Evolutionary conservation across 1,140 invertebrate species (phyloP).

Genomic region (Drosophila insularis): DNA sequence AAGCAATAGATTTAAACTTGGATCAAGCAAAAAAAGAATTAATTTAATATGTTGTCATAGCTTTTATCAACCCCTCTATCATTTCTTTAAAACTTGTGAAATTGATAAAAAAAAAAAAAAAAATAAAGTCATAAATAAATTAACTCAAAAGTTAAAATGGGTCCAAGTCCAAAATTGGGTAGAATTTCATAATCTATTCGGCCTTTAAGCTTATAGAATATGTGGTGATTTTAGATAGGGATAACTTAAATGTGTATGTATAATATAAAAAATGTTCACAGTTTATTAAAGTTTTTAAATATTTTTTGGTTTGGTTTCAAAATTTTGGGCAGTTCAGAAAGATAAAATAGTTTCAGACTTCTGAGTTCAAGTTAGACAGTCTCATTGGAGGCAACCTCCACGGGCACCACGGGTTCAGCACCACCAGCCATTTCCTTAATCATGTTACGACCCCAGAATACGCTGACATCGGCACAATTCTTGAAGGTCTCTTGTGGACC

Average conservation of each 20-base stretch:
- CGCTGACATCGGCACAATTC: slow-evolving; percentile 87
- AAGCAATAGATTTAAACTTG: background rate
- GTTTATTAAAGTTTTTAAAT: background rate
- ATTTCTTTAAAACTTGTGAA: background rate
- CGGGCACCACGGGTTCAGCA: slow-evolving; percentile 35
- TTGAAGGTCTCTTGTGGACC: slow-evolving; percentile 87
- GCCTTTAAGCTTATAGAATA: too few species aligned
- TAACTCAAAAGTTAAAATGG: background rate
- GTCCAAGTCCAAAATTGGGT: background rate
- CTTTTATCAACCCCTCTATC: too few species aligned
- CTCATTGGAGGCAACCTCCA: slow-evolving; percentile 38
- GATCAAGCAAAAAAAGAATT: too few species aligned
- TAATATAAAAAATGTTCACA: background rate
- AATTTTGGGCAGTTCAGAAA: background rate
- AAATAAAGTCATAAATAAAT: slow-evolving; percentile 2
- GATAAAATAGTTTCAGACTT: slow-evolving; percentile 28
- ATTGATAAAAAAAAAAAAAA: background rate
- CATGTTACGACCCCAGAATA: slow-evolving; percentile 81
- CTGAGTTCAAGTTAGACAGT: background rate
- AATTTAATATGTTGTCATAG: too few species aligned
- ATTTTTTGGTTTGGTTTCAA: slow-evolving; percentile 38
- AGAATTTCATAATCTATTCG: background rate
- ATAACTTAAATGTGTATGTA: background rate
- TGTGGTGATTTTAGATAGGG: background rate
- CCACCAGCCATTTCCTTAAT: slow-evolving; percentile 45